These are phyloP conservation scores for Micoletzkya japonica DNA, from an alignment of 2,888 invertebrate genomes.

Conservation along the genomic window DNA sequence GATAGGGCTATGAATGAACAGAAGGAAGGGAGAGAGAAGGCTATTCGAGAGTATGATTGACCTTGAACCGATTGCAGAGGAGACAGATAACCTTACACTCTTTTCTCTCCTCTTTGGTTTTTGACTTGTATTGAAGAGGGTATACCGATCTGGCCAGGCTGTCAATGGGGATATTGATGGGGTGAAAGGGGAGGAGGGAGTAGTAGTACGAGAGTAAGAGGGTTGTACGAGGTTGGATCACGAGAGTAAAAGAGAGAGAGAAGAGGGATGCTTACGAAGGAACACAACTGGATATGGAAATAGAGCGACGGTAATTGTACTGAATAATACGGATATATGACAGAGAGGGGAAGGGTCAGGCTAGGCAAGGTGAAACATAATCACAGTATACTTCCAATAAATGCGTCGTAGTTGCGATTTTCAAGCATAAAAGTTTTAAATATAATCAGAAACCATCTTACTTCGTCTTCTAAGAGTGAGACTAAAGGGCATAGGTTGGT, in stretches of 20 bases:
- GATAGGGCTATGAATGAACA: conserved; percentile 10
- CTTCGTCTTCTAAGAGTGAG: too few species aligned
- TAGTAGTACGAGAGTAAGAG: background rate
- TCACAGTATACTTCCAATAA: too few species aligned
- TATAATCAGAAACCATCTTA: too few species aligned
- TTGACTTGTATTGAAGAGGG: background rate
- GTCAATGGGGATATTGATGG: background rate
- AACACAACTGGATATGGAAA: background rate
- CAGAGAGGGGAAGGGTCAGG: background rate
- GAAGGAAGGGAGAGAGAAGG: conserved; percentile 4
- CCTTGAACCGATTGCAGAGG: conserved; percentile 15
- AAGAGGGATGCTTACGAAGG: background rate
- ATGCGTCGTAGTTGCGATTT: too few species aligned
- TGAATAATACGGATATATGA: background rate
- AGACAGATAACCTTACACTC: background rate
- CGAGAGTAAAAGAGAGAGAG: conserved; percentile 2
- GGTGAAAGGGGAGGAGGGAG: background rate
- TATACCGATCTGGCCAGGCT: background rate
- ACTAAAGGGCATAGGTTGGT: too few species aligned
- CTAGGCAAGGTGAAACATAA: too few species aligned
- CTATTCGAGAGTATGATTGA: conserved; percentile 5
- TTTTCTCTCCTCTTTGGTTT: conserved; percentile 8
- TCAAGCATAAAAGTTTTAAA: too few species aligned
- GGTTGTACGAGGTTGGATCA: background rate
- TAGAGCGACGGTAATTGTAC: background rate